Base-by-base conservation (phyloP, 2,113 vertebrate species). In the Hippocampus barbouri region DNA sequence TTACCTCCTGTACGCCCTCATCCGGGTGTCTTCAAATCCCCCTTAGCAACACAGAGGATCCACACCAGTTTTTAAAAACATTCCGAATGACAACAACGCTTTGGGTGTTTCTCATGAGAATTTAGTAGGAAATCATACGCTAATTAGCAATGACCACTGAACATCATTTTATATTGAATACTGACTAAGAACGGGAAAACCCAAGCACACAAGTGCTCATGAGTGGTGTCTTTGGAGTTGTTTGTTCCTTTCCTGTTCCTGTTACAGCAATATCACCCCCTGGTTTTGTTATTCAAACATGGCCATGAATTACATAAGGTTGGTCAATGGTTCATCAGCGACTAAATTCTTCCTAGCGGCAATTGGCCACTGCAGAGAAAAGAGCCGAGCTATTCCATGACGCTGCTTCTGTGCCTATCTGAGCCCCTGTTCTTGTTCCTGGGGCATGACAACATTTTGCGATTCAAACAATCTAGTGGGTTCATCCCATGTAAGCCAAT, bases 11-110 rank as follows among this genome's bases (percentile, higher is more conserved):
- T 60, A 78, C 76, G 61, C 76, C 74, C 77, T 78, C 71, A 78
- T 82, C 83, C 76, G 10, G 80, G 84, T 59, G 74, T 86, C 88
- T 84, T 88, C 85, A 90, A 83, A 87, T 84, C 79, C 87, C 87
- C 84, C 88, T 87, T 84, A 70, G 80, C 69, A 74, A 83, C 84
- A 86, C 68, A 86, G 72, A 80, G 79, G 56, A 86, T 77, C 74
- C 78, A 79, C 77, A 83, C 78, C 79, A 21, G 27, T 86, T 60
- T 83, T 78, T 66, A 69, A 57, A 66, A 63, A 16, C 71, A 62
- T 70, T 57, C 1, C 69, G 20, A 21, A 7, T 12, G 30, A 3
- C 23, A 18, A 47, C 12, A 25, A 51, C 25, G 56, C 41, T 74
- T 75, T 81, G 8, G 73, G 30, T 60, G 14, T 47, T 38, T 27